These are phyloP conservation scores for Pyralis farinalis DNA, from an alignment of 2,888 invertebrate species.

Conservation along the genomic window DNA sequence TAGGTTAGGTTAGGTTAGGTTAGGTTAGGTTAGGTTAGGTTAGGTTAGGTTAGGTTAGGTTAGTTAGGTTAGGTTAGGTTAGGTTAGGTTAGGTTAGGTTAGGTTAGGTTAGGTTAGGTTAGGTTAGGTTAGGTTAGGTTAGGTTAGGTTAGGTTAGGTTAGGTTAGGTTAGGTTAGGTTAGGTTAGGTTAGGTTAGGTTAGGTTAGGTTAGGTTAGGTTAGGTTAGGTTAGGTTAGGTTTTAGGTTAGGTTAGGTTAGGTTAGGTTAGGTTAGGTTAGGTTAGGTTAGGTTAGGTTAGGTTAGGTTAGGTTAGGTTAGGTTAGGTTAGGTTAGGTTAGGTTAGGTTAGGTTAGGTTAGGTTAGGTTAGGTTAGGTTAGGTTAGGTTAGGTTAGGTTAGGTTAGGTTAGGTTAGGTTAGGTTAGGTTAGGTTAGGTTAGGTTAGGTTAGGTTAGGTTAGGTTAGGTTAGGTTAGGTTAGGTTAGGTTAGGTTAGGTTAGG, in stretches of 20 bases:
- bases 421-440: conserved; percentile 17
- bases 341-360: conserved; percentile 11
- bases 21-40: conserved; percentile 15
- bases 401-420: conserved; percentile 10
- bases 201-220: conserved; percentile 22
- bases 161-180: conserved; percentile 19
- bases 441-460: conserved; percentile 19
- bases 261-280: conserved; percentile 11
- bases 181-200: conserved; percentile 20
- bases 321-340: conserved; percentile 12
- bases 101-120: conserved; percentile 14
- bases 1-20: conserved; percentile 14
- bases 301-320: conserved; percentile 10
- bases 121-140: conserved; percentile 15
- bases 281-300: conserved; percentile 11
- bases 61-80: conserved; percentile 12
- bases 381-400: conserved; percentile 11
- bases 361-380: conserved; percentile 9
- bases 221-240: conserved; percentile 10
- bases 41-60: conserved; percentile 11
- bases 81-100: conserved; percentile 11
- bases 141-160: conserved; percentile 18
- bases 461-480: conserved; percentile 19
- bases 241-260: conserved; percentile 10
- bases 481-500: conserved; percentile 16